Evolutionary conservation across 2,888 invertebrate species (phyloP).

Genomic region (Rhingia rostrata): DNA sequence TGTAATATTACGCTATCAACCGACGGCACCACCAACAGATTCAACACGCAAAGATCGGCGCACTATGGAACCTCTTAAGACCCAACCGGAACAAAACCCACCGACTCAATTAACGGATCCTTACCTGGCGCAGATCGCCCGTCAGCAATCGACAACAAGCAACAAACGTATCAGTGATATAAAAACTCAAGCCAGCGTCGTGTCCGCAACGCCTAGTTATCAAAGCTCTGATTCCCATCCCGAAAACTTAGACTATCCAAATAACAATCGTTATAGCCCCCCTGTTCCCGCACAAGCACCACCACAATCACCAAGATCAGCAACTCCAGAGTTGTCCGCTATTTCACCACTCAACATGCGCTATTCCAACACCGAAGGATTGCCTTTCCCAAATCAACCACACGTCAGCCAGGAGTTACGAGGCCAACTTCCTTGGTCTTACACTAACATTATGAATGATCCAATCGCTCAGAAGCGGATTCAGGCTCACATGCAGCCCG

Average conservation of each 20-base stretch:
- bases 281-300: constrained; percentile 6
- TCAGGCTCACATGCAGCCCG: constrained; percentile 76
- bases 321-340: constrained; percentile 77
- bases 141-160: constrained; percentile 35
- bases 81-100: constrained; percentile 13
- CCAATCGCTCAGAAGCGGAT: constrained; percentile 63
- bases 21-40: constrained; percentile 64
- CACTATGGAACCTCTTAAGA: constrained; percentile 58
- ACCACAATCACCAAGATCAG: constrained; percentile 67
- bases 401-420: constrained; percentile 84
- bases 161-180: constrained; percentile 47
- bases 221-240: constrained; percentile 80
- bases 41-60: constrained; percentile 55
- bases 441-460: constrained; percentile 80
- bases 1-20: constrained; percentile 48
- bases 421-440: constrained; percentile 86
- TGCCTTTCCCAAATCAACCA: constrained; percentile 74
- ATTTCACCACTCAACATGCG: constrained; percentile 80
- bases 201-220: constrained; percentile 76
- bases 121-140: constrained; percentile 2
- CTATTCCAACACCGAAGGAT: constrained; percentile 77
- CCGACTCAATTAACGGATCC: neutral
- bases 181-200: constrained; percentile 31
- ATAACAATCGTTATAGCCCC: constrained; percentile 16
- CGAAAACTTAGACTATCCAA: constrained; percentile 79